Evolutionary conservation across 2,113 vertebrate species (phyloP), one percentile per base, ranked within the genome.

Genomic region (Cricetomys ansorgei): DNA sequence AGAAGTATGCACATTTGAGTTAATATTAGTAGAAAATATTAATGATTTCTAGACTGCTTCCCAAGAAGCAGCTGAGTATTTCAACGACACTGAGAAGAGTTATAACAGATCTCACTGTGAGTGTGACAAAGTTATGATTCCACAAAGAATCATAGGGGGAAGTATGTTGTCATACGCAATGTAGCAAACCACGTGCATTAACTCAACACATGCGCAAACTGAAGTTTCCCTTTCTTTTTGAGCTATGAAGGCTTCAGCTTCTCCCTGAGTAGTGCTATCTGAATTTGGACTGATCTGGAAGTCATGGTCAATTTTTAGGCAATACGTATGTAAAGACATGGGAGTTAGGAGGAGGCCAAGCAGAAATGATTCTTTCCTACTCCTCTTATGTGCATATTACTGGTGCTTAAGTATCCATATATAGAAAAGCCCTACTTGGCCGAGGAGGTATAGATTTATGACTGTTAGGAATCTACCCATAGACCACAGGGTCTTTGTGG

Each of bases 381-480:
- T 73, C 9, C 57, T 64, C 50, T n/a, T 72, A 37, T 10, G 19
- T 87, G 50, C 25, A 88, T 45, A 45, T 85, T 92, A 96, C 84
- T 95, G 13, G 6, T 85, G 31, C 37, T 94, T 92, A 91, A 93
- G 31, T 67, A 89, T 93, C 77, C 43, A 94, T 45, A 91, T 4
- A 19, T 27, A 93, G 43, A 72, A 89, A 89, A 91, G 90, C 7
- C 0, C 1, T 85, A n/a, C 72, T 94, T 94, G 21, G 45, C 45
- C 59, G 76, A 81, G 19, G 45, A 75, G 23, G 57, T 69, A 31
- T 40, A 95, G 91, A 96, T 97, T 97, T 97, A 97, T 93, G 67
- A 50, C 45, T 94, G 50, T 88, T 88, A 87, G n/a, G 59, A 90
- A 75, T 84, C 69, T 85, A 92, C 70, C 90, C 64, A 29, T 4